Percentiles rank a stretch among this genome's conserved stretches.
phyloP scores from a whole-genome alignment of 2,113 vertebrate genomes.

The Nibea albiflora region DNA sequence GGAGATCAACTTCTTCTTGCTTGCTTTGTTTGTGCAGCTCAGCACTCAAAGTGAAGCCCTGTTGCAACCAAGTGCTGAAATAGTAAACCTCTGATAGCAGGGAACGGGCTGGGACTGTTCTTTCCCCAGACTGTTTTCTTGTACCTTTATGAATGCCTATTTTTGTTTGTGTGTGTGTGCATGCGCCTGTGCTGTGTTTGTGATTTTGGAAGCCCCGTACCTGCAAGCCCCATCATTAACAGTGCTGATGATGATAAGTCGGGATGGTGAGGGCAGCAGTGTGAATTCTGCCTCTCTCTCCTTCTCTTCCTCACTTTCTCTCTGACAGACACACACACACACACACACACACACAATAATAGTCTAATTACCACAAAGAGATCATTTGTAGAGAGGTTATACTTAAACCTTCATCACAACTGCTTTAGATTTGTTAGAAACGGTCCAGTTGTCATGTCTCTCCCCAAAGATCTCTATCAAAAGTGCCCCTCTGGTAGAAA shows the following conservation, averaged over 20 bases:
- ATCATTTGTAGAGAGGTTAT: slow-evolving; percentile 17
- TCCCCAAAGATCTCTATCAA: not conserved
- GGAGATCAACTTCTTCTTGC: slow-evolving; percentile 19
- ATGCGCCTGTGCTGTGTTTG: slow-evolving; percentile 16
- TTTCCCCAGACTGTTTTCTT: slow-evolving; percentile 38
- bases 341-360: not conserved
- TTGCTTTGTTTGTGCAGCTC: slow-evolving; percentile 42
- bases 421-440: slow-evolving; percentile 10
- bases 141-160: slow-evolving; percentile 31
- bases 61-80: slow-evolving; percentile 53
- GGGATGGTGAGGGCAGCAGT: slow-evolving; percentile 37
- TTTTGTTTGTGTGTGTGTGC: slow-evolving; percentile 37
- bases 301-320: not conserved
- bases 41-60: slow-evolving; percentile 26
- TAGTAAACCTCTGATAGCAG: slow-evolving; percentile 45
- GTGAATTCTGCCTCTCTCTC: slow-evolving; percentile 19
- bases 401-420: slow-evolving; percentile 17
- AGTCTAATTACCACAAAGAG: slow-evolving; percentile 17
- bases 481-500: not conserved
- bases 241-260: slow-evolving; percentile 54
- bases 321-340: slow-evolving; percentile 6
- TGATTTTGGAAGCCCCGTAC: slow-evolving; percentile 29
- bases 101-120: slow-evolving; percentile 18
- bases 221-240: slow-evolving; percentile 60
- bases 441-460: slow-evolving; percentile 1